phyloP scores from a whole-genome alignment of 2,888 invertebrate species.

The Helobdella robusta region DNA sequence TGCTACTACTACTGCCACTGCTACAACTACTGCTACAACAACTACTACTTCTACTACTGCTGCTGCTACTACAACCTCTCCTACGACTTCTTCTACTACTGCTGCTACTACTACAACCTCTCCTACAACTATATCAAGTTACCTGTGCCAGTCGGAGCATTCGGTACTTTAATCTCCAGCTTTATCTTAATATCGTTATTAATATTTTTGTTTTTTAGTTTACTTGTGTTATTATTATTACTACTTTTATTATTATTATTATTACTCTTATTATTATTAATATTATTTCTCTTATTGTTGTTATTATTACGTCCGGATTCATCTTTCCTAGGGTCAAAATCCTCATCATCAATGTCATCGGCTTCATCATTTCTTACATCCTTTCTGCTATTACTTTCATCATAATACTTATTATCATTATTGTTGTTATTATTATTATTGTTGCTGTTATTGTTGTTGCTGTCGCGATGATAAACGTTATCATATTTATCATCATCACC shows the following conservation, averaged over 20 bases:
- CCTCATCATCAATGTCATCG: constrained; percentile 1
- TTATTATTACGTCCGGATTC: no score
- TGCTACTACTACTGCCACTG: no score
- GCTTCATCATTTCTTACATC: neutral
- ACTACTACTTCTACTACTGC: no score
- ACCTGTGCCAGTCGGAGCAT: no score
- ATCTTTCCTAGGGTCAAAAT: no score
- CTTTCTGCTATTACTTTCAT: neutral
- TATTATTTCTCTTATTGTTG: no score
- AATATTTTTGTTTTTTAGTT: neutral
- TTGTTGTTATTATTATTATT: neutral
- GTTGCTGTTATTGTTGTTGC: neutral
- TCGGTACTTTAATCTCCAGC: no score
- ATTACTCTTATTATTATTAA: neutral
- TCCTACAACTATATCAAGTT: no score
- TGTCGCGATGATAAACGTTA: neutral
- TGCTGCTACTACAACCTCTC: no score
- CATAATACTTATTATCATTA: neutral
- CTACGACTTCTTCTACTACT: no score
- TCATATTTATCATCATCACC: neutral
- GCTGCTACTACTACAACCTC: no score
- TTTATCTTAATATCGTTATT: neutral
- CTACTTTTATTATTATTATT: neutral
- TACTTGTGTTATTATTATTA: neutral
- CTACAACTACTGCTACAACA: no score